phyloP scores from a whole-genome alignment of 2,888 invertebrate species.

The Amaurobius ferox region DNA sequence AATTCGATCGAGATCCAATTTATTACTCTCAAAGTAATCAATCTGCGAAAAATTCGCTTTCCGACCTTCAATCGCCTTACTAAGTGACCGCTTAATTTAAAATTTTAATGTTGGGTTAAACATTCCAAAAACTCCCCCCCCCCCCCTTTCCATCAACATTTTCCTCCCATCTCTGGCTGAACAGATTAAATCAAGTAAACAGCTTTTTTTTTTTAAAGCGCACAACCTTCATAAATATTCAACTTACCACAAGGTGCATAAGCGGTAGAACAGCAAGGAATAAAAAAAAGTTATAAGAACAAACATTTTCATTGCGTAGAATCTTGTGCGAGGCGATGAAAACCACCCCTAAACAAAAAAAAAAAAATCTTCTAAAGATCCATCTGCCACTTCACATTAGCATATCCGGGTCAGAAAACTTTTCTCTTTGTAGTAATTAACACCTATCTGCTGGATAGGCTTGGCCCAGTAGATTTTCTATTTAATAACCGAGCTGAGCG shows the following conservation, averaged over 20 bases:
- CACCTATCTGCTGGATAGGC: constrained; percentile 52
- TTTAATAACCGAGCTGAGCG: constrained; percentile 13
- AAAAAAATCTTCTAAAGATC: background rate
- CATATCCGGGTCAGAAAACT: constrained; percentile 63
- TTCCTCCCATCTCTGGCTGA: background rate
- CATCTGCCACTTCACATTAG: constrained; percentile 46
- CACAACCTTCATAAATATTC: constrained; percentile 6
- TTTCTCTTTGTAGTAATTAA: constrained; percentile 56
- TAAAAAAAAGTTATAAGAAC: constrained; percentile 1
- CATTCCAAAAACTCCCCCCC: background rate
- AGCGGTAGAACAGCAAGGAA: background rate
- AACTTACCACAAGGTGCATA: background rate
- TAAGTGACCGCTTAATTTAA: background rate
- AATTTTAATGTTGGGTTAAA: constrained; percentile 16
- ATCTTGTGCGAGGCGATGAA: constrained; percentile 9
- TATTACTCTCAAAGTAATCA: background rate
- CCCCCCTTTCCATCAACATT: background rate
- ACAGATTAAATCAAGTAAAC: constrained; percentile 12
- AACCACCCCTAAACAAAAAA: background rate
- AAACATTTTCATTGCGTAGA: background rate
- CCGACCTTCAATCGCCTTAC: background rate
- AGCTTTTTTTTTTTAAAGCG: background rate
- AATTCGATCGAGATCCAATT: background rate
- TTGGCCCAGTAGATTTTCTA: constrained; percentile 35
- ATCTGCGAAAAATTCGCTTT: background rate